A percentile compares a stretch with the other conserved stretches of the same genome.
These are phyloP conservation scores for Rhabdomys pumilio DNA, from an alignment of 2,797 vertebrate genomes.

Conservation along the genomic window DNA sequence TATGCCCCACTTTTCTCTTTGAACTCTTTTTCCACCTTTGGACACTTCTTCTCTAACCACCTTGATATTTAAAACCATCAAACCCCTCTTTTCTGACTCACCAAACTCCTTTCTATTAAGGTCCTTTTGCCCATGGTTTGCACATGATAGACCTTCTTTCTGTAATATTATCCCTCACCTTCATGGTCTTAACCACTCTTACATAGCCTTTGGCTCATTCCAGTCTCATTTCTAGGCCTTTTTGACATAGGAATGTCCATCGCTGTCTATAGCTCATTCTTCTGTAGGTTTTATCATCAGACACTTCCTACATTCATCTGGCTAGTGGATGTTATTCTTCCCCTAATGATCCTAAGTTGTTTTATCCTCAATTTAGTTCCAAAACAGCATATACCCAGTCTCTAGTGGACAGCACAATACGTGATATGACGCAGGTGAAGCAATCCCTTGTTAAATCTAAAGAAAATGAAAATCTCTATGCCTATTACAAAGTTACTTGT, in stretches of 20 bases:
- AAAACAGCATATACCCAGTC: background rate
- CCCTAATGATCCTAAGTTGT: background rate
- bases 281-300: constrained; percentile 1
- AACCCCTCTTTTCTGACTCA: background rate
- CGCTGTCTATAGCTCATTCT: background rate
- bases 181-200: background rate
- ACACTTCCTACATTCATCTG: background rate
- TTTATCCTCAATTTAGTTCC: constrained; percentile 23
- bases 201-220: background rate
- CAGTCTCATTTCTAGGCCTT: background rate
- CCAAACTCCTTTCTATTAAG: background rate
- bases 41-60: background rate
- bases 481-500: constrained; percentile 31
- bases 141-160: background rate
- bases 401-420: background rate
- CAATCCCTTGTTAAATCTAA: constrained; percentile 17
- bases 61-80: background rate
- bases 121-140: background rate
- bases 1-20: background rate
- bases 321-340: background rate
- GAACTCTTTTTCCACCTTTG: background rate
- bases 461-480: constrained; percentile 3
- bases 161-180: background rate
- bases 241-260: background rate
- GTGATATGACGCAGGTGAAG: background rate